These are phyloP conservation scores for Steinernema scapterisci DNA, from an alignment of 2,888 invertebrate genomes.

Conservation along the genomic window DNA sequence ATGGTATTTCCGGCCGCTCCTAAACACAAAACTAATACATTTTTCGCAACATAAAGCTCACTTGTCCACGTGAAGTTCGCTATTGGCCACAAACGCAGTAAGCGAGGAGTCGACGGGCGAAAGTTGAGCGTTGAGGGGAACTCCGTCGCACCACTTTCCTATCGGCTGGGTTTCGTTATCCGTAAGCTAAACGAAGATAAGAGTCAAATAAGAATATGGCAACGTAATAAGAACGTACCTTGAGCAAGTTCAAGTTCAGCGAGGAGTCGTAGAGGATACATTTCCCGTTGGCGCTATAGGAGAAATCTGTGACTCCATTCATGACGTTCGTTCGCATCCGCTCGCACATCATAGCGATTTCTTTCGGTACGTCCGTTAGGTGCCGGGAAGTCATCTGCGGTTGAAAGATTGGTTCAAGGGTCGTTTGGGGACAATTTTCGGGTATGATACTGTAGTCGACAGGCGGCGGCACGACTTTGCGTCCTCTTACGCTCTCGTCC, in stretches of 20 bases:
- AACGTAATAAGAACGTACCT: conserved; percentile 15
- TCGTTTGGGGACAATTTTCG: neutral
- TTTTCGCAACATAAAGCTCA: conserved; percentile 35
- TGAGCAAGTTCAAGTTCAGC: conserved; percentile 36
- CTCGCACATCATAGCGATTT: conserved; percentile 47
- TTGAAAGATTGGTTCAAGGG: neutral
- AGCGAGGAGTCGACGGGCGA: conserved; percentile 42
- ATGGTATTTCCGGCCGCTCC: neutral
- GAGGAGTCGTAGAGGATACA: conserved; percentile 8
- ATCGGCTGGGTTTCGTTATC: conserved; percentile 27
- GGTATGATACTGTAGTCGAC: neutral
- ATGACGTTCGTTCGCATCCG: conserved; percentile 43
- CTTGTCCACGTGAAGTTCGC: conserved; percentile 46
- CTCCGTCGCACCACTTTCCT: conserved; percentile 42
- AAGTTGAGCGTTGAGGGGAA: conserved; percentile 43
- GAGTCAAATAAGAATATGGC: no score
- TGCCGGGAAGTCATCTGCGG: neutral
- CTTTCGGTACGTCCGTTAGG: conserved; percentile 12
- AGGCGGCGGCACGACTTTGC: neutral
- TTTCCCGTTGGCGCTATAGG: conserved; percentile 27
- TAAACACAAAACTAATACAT: neutral
- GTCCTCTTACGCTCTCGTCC: neutral
- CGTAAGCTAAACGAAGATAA: neutral
- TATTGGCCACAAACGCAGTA: conserved; percentile 44
- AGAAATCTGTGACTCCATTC: conserved; percentile 40